phyloP scores from a whole-genome alignment of 1,140 invertebrate species.

The Heliconius hewitsoni region DNA sequence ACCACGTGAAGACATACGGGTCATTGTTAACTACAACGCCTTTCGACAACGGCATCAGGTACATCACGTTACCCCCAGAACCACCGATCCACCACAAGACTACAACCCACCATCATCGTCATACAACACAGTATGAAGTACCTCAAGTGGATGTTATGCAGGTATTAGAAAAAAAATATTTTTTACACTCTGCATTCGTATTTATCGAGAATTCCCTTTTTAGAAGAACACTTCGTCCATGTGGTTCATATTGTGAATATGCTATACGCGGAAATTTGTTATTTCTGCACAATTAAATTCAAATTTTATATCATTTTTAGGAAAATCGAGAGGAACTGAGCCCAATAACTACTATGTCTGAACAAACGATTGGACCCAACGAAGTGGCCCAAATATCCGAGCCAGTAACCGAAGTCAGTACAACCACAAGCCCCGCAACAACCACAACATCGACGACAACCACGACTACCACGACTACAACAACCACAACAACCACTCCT shows the following conservation, averaged over 20 bases:
- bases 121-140: slow-evolving; percentile 66
- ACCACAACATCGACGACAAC: slow-evolving; percentile 82
- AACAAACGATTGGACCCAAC: slow-evolving; percentile 65
- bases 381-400: slow-evolving; percentile 70
- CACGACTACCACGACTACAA: slow-evolving; percentile 74
- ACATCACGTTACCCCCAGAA: slow-evolving; percentile 73
- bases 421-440: slow-evolving; percentile 78
- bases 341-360: slow-evolving; percentile 72
- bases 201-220: too few species aligned
- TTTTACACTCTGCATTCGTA: not conserved
- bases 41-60: slow-evolving; percentile 77
- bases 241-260: too few species aligned
- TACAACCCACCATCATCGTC: slow-evolving; percentile 69
- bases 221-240: too few species aligned
- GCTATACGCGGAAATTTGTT: too few species aligned
- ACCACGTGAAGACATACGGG: slow-evolving; percentile 86
- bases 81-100: slow-evolving; percentile 62
- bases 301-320: slow-evolving; percentile 41
- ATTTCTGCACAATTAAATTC: too few species aligned
- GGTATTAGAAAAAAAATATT: slow-evolving; percentile 34
- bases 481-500: slow-evolving; percentile 79
- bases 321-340: slow-evolving; percentile 65
- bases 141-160: slow-evolving; percentile 68
- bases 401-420: slow-evolving; percentile 68
- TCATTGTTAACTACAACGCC: slow-evolving; percentile 67